Evolutionary conservation across 2,888 invertebrate genomes (phyloP).

Genomic region (Drosophila falleni): DNA sequence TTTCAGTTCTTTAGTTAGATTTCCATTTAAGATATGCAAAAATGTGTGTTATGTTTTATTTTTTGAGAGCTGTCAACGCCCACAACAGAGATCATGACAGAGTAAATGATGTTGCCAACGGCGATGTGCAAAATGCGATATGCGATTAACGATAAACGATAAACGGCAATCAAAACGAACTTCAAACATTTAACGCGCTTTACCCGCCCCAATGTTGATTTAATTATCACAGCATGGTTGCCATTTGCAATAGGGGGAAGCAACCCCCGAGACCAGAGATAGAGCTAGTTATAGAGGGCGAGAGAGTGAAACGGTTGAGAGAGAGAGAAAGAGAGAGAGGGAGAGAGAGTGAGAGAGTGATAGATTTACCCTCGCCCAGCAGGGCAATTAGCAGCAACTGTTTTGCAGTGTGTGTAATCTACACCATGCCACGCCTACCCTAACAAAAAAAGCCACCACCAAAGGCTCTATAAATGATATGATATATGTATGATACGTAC

Average conservation of each 20-base stretch:
- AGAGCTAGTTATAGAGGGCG: not conserved
- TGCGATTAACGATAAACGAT: conserved; percentile 48
- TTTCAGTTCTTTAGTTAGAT: conserved; percentile 41
- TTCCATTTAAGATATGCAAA: conserved; percentile 70
- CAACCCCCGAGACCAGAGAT: conserved; percentile 26
- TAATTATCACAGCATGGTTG: conserved; percentile 81
- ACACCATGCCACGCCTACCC: conserved; percentile 75
- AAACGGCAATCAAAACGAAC: conserved; percentile 68
- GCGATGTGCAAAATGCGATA: conserved; percentile 19
- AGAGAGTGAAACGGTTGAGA: not conserved
- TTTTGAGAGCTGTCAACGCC: conserved; percentile 45
- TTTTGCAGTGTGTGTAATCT: conserved; percentile 71
- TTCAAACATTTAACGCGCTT: conserved; percentile 67
- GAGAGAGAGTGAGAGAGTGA: not conserved
- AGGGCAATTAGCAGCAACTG: conserved; percentile 70
- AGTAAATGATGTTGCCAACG: conserved; percentile 17
- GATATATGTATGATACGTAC: not conserved
- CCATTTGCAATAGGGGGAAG: conserved; percentile 32
- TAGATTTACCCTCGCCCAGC: conserved; percentile 24
- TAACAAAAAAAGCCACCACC: conserved; percentile 46
- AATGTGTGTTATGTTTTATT: conserved; percentile 24
- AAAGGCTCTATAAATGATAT: conserved; percentile 24
- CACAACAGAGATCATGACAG: conserved; percentile 23
- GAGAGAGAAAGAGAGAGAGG: not conserved
- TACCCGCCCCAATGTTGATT: conserved; percentile 67